phyloP scores from a whole-genome alignment of 2,888 invertebrate genomes.

The Pilophorus perplexus region DNA sequence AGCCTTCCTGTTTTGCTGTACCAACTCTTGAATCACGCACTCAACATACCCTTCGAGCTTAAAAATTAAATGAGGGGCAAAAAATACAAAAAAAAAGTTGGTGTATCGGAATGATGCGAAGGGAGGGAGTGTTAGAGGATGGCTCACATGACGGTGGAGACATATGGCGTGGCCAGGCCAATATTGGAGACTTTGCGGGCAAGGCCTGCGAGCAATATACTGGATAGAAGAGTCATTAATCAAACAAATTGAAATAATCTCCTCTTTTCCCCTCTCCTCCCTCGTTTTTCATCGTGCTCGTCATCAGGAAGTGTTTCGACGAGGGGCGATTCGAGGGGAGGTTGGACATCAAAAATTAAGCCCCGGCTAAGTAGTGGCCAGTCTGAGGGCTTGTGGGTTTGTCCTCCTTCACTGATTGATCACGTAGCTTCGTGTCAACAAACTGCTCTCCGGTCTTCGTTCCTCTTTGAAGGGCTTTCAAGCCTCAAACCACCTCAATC shows the following conservation, averaged over 20 bases:
- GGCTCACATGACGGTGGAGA: constrained; percentile 29
- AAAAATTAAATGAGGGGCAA: no score
- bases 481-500: no score
- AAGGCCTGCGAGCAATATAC: constrained; percentile 25
- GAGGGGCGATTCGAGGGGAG: background rate
- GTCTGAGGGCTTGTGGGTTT: constrained; percentile 13
- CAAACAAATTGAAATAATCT: constrained; percentile 45
- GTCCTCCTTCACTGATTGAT: constrained; percentile 35
- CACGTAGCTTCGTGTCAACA: constrained; percentile 37
- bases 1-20: no score
- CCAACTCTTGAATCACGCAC: no score
- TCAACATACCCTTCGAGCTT: no score
- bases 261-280: constrained; percentile 7
- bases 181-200: constrained; percentile 29
- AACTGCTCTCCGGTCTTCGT: background rate
- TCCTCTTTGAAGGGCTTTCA: background rate
- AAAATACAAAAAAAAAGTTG: constrained; percentile 27
- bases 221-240: constrained; percentile 42
- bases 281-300: no score
- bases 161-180: constrained; percentile 41
- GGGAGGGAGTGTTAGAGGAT: background rate
- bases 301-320: background rate
- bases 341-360: constrained; percentile 40
- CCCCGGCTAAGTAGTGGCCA: constrained; percentile 34
- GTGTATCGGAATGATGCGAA: background rate